A percentile compares a stretch with the other conserved stretches of the same genome.
phyloP scores from a whole-genome alignment of 2,888 invertebrate genomes.

The Tenthredo notha region DNA sequence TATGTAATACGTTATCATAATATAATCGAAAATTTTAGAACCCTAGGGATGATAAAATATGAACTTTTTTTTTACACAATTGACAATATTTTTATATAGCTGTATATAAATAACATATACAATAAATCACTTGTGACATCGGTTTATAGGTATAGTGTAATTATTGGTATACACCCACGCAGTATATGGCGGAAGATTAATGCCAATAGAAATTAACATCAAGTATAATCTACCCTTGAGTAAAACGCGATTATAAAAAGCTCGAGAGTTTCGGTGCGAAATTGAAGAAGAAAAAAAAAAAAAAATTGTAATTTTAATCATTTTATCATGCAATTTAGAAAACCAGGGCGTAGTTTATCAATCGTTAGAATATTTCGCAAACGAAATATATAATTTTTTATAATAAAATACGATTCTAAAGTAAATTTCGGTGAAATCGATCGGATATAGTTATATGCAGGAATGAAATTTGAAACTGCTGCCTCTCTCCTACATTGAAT shows the following conservation, averaged over 20 bases:
- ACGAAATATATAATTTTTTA: neutral
- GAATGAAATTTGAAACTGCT: neutral
- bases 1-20: too few relatives aligned
- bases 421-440: neutral
- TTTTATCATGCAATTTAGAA: too few relatives aligned
- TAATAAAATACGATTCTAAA: neutral
- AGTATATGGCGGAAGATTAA: neutral
- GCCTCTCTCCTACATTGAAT: neutral
- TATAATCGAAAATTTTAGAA: neutral
- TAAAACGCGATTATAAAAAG: neutral
- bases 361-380: too few relatives aligned
- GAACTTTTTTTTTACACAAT: neutral
- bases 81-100: neutral
- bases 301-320: too few relatives aligned
- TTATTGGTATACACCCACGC: neutral
- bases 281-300: too few relatives aligned
- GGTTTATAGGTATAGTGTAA: neutral
- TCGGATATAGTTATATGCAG: neutral
- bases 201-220: neutral
- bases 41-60: neutral
- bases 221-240: neutral
- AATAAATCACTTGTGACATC: neutral
- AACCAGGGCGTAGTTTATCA: neutral
- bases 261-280: too few relatives aligned
- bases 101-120: neutral